Percentiles rank a stretch among this genome's conserved stretches.
These are phyloP conservation scores for Drosophila varians DNA, from an alignment of 1,140 invertebrate genomes.

Conservation along the genomic window DNA sequence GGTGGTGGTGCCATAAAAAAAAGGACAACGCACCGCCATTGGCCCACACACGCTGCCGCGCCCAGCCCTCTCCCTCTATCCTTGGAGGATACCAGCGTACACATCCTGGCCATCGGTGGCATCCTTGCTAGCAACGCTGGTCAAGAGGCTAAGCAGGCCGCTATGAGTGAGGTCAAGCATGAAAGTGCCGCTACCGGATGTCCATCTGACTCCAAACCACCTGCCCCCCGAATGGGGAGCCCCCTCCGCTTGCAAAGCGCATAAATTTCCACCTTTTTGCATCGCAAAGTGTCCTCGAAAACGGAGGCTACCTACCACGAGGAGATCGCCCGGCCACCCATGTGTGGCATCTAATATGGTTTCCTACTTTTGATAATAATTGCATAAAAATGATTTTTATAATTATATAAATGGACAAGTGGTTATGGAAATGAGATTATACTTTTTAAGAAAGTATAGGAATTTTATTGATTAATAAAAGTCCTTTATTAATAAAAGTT, in stretches of 20 bases:
- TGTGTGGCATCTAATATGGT: constrained; percentile 5
- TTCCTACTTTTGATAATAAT: constrained; percentile 21
- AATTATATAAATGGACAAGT: constrained; percentile 3
- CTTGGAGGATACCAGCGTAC: constrained; percentile 9
- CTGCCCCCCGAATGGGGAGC: not conserved
- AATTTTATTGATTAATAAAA: no score
- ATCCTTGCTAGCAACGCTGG: constrained; percentile 23
- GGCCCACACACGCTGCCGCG: constrained; percentile 21
- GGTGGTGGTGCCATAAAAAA: constrained; percentile 66
- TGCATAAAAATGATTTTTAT: constrained; percentile 17
- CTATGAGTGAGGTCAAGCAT: constrained; percentile 72
- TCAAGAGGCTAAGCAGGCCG: constrained; percentile 74
- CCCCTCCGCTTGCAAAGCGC: constrained; percentile 10
- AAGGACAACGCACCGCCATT: constrained; percentile 40
- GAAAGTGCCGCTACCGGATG: constrained; percentile 73
- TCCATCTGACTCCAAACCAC: constrained; percentile 46
- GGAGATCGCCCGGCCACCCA: not conserved
- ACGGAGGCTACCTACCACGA: constrained; percentile 1
- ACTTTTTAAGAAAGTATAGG: not conserved
- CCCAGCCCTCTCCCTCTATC: constrained; percentile 7
- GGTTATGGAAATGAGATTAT: not conserved
- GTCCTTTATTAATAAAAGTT: no score
- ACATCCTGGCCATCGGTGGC: not conserved
- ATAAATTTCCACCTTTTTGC: constrained; percentile 67
- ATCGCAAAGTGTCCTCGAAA: constrained; percentile 48